These are phyloP conservation scores for Holothuria scabra DNA, from an alignment of 53 echinoderm and acorn worm genomes.

Conservation along the genomic window DNA sequence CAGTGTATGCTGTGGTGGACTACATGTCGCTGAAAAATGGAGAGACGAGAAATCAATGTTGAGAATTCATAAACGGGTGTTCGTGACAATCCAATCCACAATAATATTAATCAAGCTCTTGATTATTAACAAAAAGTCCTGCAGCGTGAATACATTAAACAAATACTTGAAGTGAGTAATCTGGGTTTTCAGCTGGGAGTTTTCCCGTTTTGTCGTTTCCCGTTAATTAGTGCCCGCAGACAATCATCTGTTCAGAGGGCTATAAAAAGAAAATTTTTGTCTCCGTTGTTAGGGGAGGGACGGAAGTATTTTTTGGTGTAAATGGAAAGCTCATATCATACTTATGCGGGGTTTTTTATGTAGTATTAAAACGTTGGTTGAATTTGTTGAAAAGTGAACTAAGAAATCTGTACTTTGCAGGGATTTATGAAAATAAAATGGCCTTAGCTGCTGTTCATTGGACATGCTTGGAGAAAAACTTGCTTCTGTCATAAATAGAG, in stretches of 20 bases:
- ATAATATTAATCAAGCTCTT: conserved; percentile 37
- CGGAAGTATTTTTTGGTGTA: too few species aligned
- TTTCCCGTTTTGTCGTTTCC: conserved; percentile 6
- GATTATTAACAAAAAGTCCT: conserved; percentile 31
- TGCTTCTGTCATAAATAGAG: too few species aligned
- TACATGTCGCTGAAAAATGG: neutral
- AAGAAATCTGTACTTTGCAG: too few species aligned
- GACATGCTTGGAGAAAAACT: too few species aligned
- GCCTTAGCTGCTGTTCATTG: too few species aligned
- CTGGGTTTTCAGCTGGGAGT: conserved; percentile 34
- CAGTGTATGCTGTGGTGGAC: neutral
- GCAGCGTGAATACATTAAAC: conserved; percentile 36
- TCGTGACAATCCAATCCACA: conserved; percentile 13
- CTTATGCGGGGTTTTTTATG: too few species aligned
- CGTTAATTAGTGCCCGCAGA: conserved; percentile 21
- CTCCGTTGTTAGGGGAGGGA: too few species aligned
- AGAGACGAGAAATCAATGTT: conserved; percentile 2
- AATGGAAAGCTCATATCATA: too few species aligned
- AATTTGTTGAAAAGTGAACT: too few species aligned
- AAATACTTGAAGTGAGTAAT: conserved; percentile 6
- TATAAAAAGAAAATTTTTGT: too few species aligned
- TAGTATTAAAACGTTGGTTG: too few species aligned
- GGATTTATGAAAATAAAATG: too few species aligned
- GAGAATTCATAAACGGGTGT: conserved; percentile 32
- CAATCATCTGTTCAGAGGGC: neutral